Base-by-base conservation (phyloP, 2,113 vertebrate species). In the Myiagra hebetior region DNA sequence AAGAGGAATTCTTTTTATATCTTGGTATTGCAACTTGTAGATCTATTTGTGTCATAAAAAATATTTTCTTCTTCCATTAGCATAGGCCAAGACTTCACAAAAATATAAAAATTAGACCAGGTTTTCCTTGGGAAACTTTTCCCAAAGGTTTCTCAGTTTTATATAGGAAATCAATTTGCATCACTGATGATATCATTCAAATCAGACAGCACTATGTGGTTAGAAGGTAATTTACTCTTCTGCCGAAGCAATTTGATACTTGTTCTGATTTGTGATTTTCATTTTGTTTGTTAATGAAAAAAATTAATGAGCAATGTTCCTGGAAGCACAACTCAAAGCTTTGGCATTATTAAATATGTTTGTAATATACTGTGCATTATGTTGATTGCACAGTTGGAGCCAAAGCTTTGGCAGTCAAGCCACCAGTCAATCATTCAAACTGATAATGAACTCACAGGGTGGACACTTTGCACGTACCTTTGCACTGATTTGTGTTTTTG, bases 401-500 rank as follows among this genome's bases (percentile, higher is more conserved):
- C 62, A 89, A 75, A 91, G 85, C 82, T 53, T 95, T 80, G 42
- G 53, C 60, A 83, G 85, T 60, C 37, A 79, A 81, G 95, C n/a
- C 57, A 83, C 42, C 53, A 79, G 76, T 93, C 77, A 67, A 89
- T 85, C 41, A 56, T 72, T 91, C 33, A 77, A 70, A 88, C 22
- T 69, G 44, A 88, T 28, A 90, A 94, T 62, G 76, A 87, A 69
- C 75, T 91, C 90, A 59, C 27, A 37, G 62, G 69, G 57, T 80
- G 62, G 65, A 75, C 15, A 41, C 72, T 69, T 93, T 80, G 69
- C 87, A 98, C 98, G 20, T 98, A 99, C 99, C 99, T 99, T 99
- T 99, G 98, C 99, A 99, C 93, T 99, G 99, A 98, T 99, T 99
- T 78, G 99, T 99, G 98, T 99, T 99, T 98, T 99, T 99, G 98